Conservation (phyloP, 2,113 vertebrate species). For the Thryonomys swinderianus region DNA sequence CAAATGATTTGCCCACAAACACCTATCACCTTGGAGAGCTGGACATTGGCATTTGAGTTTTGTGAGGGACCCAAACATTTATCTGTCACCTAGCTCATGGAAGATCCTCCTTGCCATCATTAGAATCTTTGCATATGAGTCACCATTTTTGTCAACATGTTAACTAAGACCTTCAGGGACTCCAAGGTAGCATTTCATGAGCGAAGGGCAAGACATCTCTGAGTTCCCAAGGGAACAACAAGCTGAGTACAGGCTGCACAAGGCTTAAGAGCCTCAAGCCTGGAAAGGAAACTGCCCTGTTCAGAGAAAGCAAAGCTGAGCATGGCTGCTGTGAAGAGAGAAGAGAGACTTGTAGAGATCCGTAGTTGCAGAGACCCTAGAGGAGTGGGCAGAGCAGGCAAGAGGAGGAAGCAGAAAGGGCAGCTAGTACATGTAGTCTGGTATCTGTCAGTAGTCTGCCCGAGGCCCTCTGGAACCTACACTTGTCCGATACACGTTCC, state of each 20-base stretch:
- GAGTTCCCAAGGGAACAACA: not conserved
- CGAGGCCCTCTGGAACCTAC: not conserved
- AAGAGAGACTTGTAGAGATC: not conserved
- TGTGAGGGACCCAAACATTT: not conserved
- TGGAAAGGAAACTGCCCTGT: not conserved
- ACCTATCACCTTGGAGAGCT: not conserved
- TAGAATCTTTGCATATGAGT: not conserved
- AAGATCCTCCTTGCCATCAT: not conserved
- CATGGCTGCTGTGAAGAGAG: too few species aligned
- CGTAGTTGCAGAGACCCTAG: rapidly evolving
- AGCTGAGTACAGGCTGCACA: not conserved
- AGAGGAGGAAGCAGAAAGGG: not conserved
- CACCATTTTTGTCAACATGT: not conserved
- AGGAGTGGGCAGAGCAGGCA: not conserved
- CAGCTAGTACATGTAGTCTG: rapidly evolving
- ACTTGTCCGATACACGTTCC: rapidly evolving
- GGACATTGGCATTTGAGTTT: not conserved
- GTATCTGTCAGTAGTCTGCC: not conserved
- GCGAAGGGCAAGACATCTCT: not conserved
- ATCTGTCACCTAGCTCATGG: not conserved
- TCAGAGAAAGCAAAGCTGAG: not conserved
- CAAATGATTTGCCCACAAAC: not conserved
- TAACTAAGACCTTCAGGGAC: not conserved
- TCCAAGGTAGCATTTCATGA: not conserved
- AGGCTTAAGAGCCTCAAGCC: not conserved